These are phyloP conservation scores for Alloplasta piceator DNA, from an alignment of 2,888 invertebrate genomes.

Conservation along the genomic window DNA sequence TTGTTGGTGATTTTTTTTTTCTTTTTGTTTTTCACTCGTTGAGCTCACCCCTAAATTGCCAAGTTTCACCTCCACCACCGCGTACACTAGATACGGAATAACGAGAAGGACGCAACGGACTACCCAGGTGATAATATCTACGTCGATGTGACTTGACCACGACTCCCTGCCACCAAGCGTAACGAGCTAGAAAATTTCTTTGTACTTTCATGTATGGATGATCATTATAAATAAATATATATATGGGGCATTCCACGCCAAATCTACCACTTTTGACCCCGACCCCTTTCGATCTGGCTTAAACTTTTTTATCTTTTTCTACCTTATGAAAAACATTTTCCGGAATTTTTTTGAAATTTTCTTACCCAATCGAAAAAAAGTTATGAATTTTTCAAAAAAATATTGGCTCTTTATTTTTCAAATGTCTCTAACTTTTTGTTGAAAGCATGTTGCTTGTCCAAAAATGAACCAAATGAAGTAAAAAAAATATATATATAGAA, in stretches of 20 bases:
- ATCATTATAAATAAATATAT: background rate
- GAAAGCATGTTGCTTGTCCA: background rate
- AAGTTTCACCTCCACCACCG: slow-evolving; percentile 78
- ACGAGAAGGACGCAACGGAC: slow-evolving; percentile 74
- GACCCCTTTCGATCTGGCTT: no score
- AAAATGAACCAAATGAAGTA: background rate
- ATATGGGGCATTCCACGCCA: no score
- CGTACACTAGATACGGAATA: slow-evolving; percentile 76
- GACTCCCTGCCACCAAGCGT: slow-evolving; percentile 79
- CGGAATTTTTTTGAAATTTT: no score
- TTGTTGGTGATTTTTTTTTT: slow-evolving; percentile 8
- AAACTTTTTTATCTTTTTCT: no score
- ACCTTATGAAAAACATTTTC: no score
- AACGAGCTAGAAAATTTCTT: slow-evolving; percentile 81
- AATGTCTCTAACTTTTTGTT: no score
- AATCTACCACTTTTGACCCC: no score
- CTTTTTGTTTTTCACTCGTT: slow-evolving; percentile 7
- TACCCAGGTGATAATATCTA: slow-evolving; percentile 73
- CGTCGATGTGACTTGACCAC: slow-evolving; percentile 68
- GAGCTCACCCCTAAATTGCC: slow-evolving; percentile 80
- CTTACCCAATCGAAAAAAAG: no score
- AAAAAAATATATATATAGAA: no score
- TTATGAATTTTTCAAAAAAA: no score
- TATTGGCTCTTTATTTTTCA: no score
- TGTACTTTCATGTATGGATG: slow-evolving; percentile 29